Conservation (phyloP, 2,888 invertebrate species). For the Drosophila buzzatii region DNA sequence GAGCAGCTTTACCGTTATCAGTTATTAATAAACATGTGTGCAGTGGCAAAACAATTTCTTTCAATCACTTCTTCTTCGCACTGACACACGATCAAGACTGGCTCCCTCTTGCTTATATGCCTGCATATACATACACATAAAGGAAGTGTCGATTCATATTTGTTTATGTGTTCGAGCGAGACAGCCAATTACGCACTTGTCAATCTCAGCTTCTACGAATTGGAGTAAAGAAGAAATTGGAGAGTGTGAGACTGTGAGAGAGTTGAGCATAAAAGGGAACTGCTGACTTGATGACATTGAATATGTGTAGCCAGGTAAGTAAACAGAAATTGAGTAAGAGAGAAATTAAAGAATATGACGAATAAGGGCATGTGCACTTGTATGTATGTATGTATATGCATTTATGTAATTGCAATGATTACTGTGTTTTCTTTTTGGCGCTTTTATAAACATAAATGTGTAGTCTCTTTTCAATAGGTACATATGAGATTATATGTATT, state of each 20-base stretch:
- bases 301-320: background rate
- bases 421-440: background rate
- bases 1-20: background rate
- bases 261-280: background rate
- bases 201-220: conserved; percentile 6
- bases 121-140: background rate
- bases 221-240: background rate
- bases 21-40: background rate
- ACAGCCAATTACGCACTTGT: conserved; percentile 8
- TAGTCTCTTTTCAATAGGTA: background rate
- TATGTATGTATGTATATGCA: background rate
- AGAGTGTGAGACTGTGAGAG: background rate
- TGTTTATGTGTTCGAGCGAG: background rate
- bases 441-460: background rate
- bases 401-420: no score
- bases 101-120: background rate
- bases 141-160: background rate
- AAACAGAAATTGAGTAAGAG: background rate
- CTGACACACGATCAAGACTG: conserved; percentile 2
- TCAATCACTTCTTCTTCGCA: background rate
- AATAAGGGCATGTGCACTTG: background rate
- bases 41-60: background rate
- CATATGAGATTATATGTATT: no score
- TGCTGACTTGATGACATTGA: conserved; percentile 1
- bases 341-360: background rate